These are phyloP conservation scores for Lagopus muta DNA, from an alignment of 2,113 vertebrate genomes.

Conservation along the genomic window DNA sequence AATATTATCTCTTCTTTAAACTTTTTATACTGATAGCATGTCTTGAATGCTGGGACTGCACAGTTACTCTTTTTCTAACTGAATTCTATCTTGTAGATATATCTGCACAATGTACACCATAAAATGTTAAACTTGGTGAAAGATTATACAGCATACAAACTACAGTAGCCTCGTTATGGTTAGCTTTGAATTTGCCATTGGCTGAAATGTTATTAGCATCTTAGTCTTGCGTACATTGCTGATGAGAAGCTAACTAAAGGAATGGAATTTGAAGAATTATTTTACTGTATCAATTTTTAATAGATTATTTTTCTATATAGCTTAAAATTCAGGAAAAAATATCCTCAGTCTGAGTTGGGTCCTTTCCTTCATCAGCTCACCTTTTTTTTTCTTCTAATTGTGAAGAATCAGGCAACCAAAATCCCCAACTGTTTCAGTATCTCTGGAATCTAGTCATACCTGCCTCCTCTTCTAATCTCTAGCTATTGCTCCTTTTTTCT, in stretches of 20 bases:
- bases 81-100: not conserved
- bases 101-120: not conserved
- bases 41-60: not conserved
- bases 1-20: conserved; percentile 22
- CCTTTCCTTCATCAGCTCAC: not conserved
- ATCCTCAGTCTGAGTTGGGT: not conserved
- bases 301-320: not conserved
- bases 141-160: not conserved
- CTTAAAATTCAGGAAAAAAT: not conserved
- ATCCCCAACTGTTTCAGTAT: not conserved
- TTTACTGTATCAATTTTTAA: not conserved
- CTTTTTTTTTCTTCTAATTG: not conserved
- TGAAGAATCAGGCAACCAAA: not conserved
- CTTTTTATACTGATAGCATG: not conserved
- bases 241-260: not conserved
- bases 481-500: not conserved
- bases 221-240: not conserved
- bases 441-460: not conserved
- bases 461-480: not conserved
- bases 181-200: not conserved
- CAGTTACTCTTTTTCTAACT: not conserved
- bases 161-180: not conserved
- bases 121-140: not conserved
- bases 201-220: not conserved
- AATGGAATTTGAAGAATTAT: not conserved